phyloP scores from a whole-genome alignment of 2,888 invertebrate genomes.

The Eupithecia inturbata region DNA sequence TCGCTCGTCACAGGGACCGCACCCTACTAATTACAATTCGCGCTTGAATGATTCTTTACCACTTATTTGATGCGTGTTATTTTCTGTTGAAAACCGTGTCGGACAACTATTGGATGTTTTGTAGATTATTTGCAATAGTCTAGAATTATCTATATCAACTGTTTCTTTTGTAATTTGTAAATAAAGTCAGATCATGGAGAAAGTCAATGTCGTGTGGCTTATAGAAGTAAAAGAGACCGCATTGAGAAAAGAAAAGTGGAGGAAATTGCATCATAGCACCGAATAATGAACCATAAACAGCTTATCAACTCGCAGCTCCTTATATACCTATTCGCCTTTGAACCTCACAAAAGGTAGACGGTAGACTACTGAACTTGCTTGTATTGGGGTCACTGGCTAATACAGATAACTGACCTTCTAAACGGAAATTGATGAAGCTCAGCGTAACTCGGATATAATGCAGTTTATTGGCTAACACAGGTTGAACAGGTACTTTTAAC shows the following conservation, averaged over 20 bases:
- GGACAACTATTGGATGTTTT: neutral
- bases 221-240: no score
- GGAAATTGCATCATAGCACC: no score
- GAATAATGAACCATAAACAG: neutral
- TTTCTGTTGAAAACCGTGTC: neutral
- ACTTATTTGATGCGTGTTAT: conserved; percentile 6
- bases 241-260: no score
- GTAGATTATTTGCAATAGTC: neutral
- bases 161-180: neutral
- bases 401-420: conserved; percentile 30
- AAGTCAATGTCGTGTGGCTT: no score
- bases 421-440: conserved; percentile 28
- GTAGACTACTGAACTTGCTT: conserved; percentile 26
- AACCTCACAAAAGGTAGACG: conserved; percentile 26
- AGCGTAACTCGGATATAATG: conserved; percentile 26
- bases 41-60: conserved; percentile 39
- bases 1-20: conserved; percentile 44
- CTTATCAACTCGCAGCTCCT: neutral
- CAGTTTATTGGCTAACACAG: conserved; percentile 38
- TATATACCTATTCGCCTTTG: conserved; percentile 7
- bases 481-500: neutral
- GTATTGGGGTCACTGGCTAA: conserved; percentile 36
- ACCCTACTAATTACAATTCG: conserved; percentile 54
- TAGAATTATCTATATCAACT: neutral
- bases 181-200: no score